Base-by-base conservation (phyloP, 1,140 invertebrate species). In the Lamellibrachia luymesi region DNA sequence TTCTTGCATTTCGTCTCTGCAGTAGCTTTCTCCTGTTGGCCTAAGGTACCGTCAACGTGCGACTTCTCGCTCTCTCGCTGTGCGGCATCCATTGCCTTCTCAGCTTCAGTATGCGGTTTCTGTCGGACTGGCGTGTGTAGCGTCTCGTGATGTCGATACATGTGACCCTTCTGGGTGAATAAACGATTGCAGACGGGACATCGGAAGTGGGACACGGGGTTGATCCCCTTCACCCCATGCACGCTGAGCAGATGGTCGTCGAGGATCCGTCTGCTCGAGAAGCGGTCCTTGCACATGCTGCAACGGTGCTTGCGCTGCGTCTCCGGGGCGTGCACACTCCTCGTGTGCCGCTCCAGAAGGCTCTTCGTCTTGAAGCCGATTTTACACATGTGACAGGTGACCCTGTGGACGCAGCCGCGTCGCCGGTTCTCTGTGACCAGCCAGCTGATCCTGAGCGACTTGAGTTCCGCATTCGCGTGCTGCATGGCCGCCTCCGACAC, bases 161-260 rank as follows among this genome's bases (percentile, higher is more conserved):
- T 49, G 92, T 92, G 92, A 17, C 92, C 89, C 13, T 38, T 52
- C 51, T 92, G 92, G 10, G 8, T 52, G 64, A 92, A 92, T 10
- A 49, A n/a, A 10, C 64, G 51, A 64, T 27, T 52, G 50, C 92
- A 92, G 25, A 92, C 92, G 56, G 92, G 51, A 89, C 92, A 92
- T 22, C 49, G 51, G 90, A 49, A 91, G 25, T 91, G 50, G 4
- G 49, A 50, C 64, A 80, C 64, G 64, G 25, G 64, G 22, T 91
- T n/a, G 49, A 49, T 13, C 2, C 49, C 90, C 90, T 91, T 91
- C 90, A 91, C n/a, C 13, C 22, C 50, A 5, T 91, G 90, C 49
- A 91, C 90, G 49, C 4, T 38, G 49, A 13, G 38, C 90, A 91
- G 2, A n/a, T 91, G 90, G 90, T 91, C 49, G 49, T 50, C 13